Evolutionary conservation across 2,888 invertebrate genomes (phyloP), one percentile per base, ranked within the genome.

Genomic region (Dicyrtomina minuta): DNA sequence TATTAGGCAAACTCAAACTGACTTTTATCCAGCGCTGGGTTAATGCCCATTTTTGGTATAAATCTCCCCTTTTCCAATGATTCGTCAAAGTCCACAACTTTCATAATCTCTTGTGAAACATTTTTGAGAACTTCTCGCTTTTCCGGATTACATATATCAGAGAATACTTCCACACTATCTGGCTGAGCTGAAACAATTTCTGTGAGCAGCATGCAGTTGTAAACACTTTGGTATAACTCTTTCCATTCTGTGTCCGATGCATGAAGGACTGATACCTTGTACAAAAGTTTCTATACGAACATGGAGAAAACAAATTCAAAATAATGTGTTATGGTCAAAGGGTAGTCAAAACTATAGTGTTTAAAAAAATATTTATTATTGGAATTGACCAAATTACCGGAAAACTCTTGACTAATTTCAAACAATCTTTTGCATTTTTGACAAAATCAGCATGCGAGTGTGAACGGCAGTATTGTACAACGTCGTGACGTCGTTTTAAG

Each of bases 1-100:
- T 44, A 6, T 51, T 44, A 13, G 56, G n/a, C n/a, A n/a, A n/a
- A n/a, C n/a, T n/a, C n/a, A 12, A 41, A 80, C 84, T 83, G 83
- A 89, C 90, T 88, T 79, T 87, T 86, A 81, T 94, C 94, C 55
- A 94, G 83, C 73, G 87, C 86, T 2, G 87, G 83, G 80, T 92
- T 91, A 2, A 94, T 86, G 61, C 90, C 91, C 26, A 86, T 82
- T 77, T 89, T 90, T 0, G 93, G 89, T 0, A 88, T 86, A 78
- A 93, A 89, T 79, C 89, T 87, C 43, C 87, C 87, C 76, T 86
- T 85, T 8, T 83, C 83, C 74, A 84, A 85, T 10, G 86, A 87
- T 43, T 85, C 84, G 69, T 87, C 88, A 79, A 89, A 88, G 80
- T 91, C 90, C 70, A 91, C 84, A n/a, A 90, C 87, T 77, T 87